These are phyloP conservation scores for Holocentrus rufus DNA, from an alignment of 2,797 vertebrate species.

Conservation along the genomic window DNA sequence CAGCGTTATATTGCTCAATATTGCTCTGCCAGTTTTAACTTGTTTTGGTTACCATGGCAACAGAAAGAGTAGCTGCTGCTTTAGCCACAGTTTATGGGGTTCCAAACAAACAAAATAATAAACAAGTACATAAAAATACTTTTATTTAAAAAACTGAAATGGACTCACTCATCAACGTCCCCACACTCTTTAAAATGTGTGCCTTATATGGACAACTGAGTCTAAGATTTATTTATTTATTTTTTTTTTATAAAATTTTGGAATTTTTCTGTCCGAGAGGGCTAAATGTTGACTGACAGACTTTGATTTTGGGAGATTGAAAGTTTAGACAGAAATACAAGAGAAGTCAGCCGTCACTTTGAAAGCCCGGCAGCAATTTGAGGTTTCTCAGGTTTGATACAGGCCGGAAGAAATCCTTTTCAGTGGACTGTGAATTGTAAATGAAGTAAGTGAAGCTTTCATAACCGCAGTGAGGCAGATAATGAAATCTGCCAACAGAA, in stretches of 20 bases:
- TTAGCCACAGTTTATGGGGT: neutral
- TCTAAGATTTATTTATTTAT: conserved; percentile 13
- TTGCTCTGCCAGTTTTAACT: no score
- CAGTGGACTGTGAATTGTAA: conserved; percentile 42
- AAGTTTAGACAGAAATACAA: conserved; percentile 43
- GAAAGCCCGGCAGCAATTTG: conserved; percentile 68
- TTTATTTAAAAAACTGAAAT: neutral
- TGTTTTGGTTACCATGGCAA: no score
- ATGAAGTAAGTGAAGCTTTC: conserved; percentile 49
- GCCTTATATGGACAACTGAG: no score
- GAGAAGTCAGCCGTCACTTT: conserved; percentile 68
- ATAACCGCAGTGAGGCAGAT: conserved; percentile 53
- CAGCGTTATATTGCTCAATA: no score
- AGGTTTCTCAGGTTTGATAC: conserved; percentile 36
- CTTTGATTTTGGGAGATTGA: conserved; percentile 63
- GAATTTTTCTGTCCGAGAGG: conserved; percentile 46
- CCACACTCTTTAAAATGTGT: neutral
- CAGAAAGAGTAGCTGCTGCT: no score
- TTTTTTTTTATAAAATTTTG: conserved; percentile 51
- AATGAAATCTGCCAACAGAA: conserved; percentile 56
- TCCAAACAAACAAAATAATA: neutral
- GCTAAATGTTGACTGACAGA: conserved; percentile 66
- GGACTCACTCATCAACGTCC: neutral
- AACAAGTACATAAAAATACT: neutral
- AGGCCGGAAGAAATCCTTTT: conserved; percentile 48